Evolutionary conservation across 2,797 vertebrate species (phyloP), one percentile per base, ranked within the genome.

Genomic region (Xiphorhynchus erythropygius): DNA sequence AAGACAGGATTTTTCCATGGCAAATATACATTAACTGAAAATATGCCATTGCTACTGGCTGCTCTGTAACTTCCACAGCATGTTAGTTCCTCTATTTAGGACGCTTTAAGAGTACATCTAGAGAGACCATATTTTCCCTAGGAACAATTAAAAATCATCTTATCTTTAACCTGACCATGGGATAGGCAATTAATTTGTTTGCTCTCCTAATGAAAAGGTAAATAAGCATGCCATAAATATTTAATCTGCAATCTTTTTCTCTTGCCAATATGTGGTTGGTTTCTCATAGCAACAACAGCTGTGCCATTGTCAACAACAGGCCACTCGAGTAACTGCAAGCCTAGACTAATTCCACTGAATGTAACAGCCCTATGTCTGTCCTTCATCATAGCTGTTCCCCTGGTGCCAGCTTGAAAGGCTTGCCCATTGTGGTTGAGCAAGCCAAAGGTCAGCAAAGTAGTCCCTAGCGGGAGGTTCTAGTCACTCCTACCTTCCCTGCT

Each of bases 201-300:
- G 32, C 44, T 83, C 87, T 92, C 84, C 50, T 77, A 90, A 74
- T 39, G 10, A 80, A 92, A 90, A 93, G 16, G 81, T 77, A 92
- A 93, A 87, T 50, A 95, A 92, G 50, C 37, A 69, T 39, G 35
- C 21, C 44, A 71, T 71, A 94, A 96, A 89, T 70, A 81, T 84
- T 91, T 92, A 88, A 65, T 65, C 89, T 55, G 52, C 47, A 77
- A 2, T 84, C 28, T 32, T 89, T 82, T 52, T 46, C 37, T 67
- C 49, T 94, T 89, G 84, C 68, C 88, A 90, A 63, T 39, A 63
- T 16, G 52, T 39, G 49, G 37, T 3, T 80, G 71, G 71, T 94
- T 94, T 96, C 75, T 92, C 82, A 77, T 39, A 81, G 95, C 94
- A 87, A 96, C 80, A 91, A 63, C 50, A 90, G 80, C 56, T 2